Evolutionary conservation across 2,113 vertebrate species (phyloP), one percentile per base, ranked within the genome.

Genomic region (Pica pica): DNA sequence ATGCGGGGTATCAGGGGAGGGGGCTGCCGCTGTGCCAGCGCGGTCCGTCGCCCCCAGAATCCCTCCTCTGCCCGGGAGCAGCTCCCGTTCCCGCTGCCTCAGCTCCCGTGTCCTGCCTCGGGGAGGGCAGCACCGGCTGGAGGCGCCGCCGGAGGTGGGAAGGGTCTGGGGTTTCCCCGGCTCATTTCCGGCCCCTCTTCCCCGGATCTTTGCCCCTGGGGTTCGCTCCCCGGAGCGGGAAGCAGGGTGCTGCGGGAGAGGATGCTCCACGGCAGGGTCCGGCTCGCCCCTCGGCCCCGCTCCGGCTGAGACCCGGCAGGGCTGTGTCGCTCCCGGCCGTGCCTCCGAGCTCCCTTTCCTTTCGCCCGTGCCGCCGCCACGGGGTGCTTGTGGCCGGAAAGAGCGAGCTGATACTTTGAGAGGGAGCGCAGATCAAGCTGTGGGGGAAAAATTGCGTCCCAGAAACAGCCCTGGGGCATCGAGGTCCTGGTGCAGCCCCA

Each of bases 41-140:
- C 3, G 0, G 12, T 49, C 31, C 20, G n/a, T 49, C 3, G 10
- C 3, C n/a, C 24, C 11, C 1, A 30, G 24, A 26, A 41, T 12
- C 39, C 28, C 19, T 33, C 8, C 84, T 30, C 3, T 21, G 63
- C 16, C 37, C 3, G 6, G 57, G 19, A 16, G 33, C 53, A 28
- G 74, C 6, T 63, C 19, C 11, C 7, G 1, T 37, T 55, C 8
- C 15, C 22, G 9, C 21, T 24, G 47, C 30, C 41, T n/a, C 52
- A 9, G 22, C 18, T 44, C 60, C 41, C 57, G 0, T 1, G n/a
- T 56, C 30, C 44, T 59, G 44, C 33, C n/a, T 3, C 20, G 35
- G 16, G 23, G 20, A 49, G 16, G 18, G 13, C 31, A 77, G 21
- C 7, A 22, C 5, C 10, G 69, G 16, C 9, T 44, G 5, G 4